phyloP scores from a whole-genome alignment of 35 echinoderm and acorn worm genomes.

The Holothuria glaberrima region DNA sequence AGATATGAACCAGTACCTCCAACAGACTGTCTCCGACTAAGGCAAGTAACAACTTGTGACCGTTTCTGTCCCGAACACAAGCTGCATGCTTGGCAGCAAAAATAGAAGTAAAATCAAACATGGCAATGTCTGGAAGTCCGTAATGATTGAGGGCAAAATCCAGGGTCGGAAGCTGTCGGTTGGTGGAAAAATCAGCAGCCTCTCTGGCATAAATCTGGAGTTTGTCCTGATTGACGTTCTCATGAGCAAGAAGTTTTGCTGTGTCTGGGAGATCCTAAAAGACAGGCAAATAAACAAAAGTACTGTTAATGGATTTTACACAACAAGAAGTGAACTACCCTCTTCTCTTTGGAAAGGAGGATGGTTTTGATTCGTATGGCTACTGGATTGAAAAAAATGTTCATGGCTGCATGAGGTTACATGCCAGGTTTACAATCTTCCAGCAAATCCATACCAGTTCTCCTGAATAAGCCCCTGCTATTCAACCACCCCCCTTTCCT shows the following conservation, averaged over 20 bases:
- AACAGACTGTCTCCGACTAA: conserved; percentile 93
- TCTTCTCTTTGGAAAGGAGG: too few relatives aligned
- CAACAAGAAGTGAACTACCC: neutral
- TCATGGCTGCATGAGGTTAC: too few relatives aligned
- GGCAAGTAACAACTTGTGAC: conserved; percentile 75
- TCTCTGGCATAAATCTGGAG: conserved; percentile 84
- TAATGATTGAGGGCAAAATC: conserved; percentile 98
- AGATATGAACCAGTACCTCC: conserved; percentile 65
- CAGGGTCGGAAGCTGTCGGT: conserved; percentile 73
- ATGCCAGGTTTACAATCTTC: too few relatives aligned
- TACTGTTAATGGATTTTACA: neutral
- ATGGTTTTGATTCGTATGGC: too few relatives aligned
- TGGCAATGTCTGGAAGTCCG: conserved; percentile 91
- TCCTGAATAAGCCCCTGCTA: too few relatives aligned
- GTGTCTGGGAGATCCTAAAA: conserved; percentile 81
- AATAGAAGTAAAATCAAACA: conserved; percentile 98
- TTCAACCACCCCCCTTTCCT: too few relatives aligned
- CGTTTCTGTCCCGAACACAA: conserved; percentile 76
- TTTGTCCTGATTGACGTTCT: conserved; percentile 83
- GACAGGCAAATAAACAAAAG: neutral
- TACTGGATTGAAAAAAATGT: too few relatives aligned
- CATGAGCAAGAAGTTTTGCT: conserved; percentile 62
- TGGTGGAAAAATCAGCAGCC: conserved; percentile 98
- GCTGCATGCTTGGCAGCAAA: conserved; percentile 89
- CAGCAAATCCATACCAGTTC: too few relatives aligned